Percentiles rank a stretch among this genome's conserved stretches.
These are phyloP conservation scores for Synergus umbraculus DNA, from an alignment of 2,888 invertebrate genomes.

Conservation along the genomic window DNA sequence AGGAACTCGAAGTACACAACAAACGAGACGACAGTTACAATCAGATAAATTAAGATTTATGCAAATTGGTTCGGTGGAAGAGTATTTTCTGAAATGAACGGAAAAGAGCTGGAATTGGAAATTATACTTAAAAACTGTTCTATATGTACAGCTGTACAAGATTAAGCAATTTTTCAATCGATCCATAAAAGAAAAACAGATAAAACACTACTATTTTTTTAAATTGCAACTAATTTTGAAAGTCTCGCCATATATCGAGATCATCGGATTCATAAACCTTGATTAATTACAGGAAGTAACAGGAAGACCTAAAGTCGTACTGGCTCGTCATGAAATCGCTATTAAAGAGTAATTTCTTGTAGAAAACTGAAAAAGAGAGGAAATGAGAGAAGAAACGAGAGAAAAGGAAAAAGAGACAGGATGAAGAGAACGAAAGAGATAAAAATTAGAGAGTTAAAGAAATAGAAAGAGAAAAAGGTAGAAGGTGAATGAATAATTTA, in stretches of 20 bases:
- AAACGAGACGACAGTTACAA: constrained; percentile 25
- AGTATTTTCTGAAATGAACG: neutral
- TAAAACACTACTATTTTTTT: too few species aligned
- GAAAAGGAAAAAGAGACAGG: constrained; percentile 18
- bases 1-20: constrained; percentile 40
- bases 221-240: too few species aligned
- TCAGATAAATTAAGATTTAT: constrained; percentile 26
- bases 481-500: constrained; percentile 61
- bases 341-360: constrained; percentile 23
- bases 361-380: neutral
- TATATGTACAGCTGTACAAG: too few species aligned
- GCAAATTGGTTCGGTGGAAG: constrained; percentile 19
- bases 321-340: neutral
- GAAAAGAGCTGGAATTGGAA: neutral
- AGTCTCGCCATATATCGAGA: neutral
- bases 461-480: constrained; percentile 47
- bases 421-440: constrained; percentile 38
- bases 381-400: constrained; percentile 8
- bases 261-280: neutral
- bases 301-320: neutral
- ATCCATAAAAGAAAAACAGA: too few species aligned
- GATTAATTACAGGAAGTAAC: neutral
- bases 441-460: constrained; percentile 51
- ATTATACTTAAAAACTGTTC: neutral
- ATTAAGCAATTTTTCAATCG: too few species aligned